Conservation (phyloP, 2,888 invertebrate species). For the Hartigia nigra region DNA sequence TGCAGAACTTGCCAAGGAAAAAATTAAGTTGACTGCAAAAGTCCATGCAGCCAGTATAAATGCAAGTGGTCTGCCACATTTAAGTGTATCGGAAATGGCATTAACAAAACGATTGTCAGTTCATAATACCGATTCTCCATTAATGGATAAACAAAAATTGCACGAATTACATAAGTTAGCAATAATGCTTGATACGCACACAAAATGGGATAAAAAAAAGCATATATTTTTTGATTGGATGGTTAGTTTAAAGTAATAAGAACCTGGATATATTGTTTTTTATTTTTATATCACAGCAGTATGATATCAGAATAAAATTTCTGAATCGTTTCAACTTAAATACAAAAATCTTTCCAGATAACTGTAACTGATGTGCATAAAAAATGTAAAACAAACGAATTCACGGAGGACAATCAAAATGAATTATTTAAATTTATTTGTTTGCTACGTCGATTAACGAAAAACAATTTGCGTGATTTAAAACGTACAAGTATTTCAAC, state of each 20-base stretch:
- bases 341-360: slow-evolving; percentile 33
- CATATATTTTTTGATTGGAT: slow-evolving; percentile 48
- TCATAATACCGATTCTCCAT: slow-evolving; percentile 23
- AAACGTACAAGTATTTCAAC: slow-evolving; percentile 16
- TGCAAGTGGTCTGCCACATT: slow-evolving; percentile 41
- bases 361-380: slow-evolving; percentile 41
- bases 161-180: slow-evolving; percentile 36
- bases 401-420: slow-evolving; percentile 11
- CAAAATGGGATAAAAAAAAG: slow-evolving; percentile 40
- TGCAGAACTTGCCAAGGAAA: slow-evolving; percentile 40
- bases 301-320: neutral
- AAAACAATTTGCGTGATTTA: slow-evolving; percentile 35
- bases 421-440: slow-evolving; percentile 43
- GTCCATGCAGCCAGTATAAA: slow-evolving; percentile 44
- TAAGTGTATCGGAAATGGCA: slow-evolving; percentile 41
- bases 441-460: slow-evolving; percentile 35
- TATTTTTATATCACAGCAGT: neutral
- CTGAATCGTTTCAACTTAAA: neutral
- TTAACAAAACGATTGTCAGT: slow-evolving; percentile 38
- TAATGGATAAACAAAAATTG: slow-evolving; percentile 29
- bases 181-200: slow-evolving; percentile 37
- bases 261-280: neutral
- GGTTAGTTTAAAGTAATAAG: slow-evolving; percentile 31
- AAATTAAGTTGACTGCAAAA: slow-evolving; percentile 41
- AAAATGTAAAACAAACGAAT: slow-evolving; percentile 20